A percentile compares a stretch with the other conserved stretches of the same genome.
phyloP scores from a whole-genome alignment of 2,888 invertebrate genomes.

The Shargacucullia verbasci region DNA sequence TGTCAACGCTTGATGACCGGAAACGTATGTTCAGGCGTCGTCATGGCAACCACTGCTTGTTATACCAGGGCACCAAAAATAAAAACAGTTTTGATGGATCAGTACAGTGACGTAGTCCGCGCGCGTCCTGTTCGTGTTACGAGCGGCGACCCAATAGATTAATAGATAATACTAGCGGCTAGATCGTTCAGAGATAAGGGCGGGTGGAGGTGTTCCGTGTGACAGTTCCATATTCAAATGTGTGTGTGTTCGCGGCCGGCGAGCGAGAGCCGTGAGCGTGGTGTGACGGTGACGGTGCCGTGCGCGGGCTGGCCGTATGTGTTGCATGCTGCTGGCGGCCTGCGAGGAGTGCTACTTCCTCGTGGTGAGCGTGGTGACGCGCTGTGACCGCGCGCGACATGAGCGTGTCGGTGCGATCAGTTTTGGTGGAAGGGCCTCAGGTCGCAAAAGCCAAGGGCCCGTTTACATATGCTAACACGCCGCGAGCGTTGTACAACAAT shows the following conservation, averaged over 20 bases:
- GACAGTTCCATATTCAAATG: slow-evolving; percentile 49
- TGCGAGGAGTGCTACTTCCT: slow-evolving; percentile 70
- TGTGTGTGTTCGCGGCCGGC: not conserved
- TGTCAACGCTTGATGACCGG: slow-evolving; percentile 62
- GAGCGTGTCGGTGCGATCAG: slow-evolving; percentile 80
- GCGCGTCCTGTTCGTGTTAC: slow-evolving; percentile 20
- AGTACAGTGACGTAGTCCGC: slow-evolving; percentile 16
- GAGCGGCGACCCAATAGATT: slow-evolving; percentile 7
- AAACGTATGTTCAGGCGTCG: slow-evolving; percentile 67
- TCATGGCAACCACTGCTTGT: slow-evolving; percentile 66
- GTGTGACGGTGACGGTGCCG: slow-evolving; percentile 17
- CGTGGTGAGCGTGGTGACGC: slow-evolving; percentile 48
- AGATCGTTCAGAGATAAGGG: not conserved
- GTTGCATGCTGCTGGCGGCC: slow-evolving; percentile 73
- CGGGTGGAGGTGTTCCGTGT: slow-evolving; percentile 3
- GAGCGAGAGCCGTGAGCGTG: not conserved
- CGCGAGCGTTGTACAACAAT: slow-evolving; percentile 89
- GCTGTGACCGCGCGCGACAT: slow-evolving; percentile 53
- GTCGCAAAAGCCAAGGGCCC: slow-evolving; percentile 77
- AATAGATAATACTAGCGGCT: not conserved
- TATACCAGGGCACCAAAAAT: slow-evolving; percentile 47
- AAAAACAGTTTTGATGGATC: slow-evolving; percentile 45
- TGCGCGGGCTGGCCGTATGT: slow-evolving; percentile 61
- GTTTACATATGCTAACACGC: slow-evolving; percentile 90
- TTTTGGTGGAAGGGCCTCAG: slow-evolving; percentile 82